These are phyloP conservation scores for Arctia plantaginis DNA, from an alignment of 2,888 invertebrate species.

Conservation along the genomic window DNA sequence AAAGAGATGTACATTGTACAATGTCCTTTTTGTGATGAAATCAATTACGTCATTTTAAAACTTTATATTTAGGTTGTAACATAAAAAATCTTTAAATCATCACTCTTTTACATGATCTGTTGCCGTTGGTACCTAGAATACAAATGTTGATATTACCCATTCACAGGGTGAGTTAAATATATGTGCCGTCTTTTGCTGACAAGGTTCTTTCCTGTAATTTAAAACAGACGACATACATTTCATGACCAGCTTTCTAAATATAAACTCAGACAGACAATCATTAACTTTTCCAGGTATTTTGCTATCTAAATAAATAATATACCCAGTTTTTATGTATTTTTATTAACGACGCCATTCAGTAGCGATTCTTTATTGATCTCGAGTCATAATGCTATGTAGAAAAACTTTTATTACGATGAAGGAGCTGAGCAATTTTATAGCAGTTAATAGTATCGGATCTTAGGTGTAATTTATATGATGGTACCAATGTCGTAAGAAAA, in stretches of 20 bases:
- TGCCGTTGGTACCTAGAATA: slow-evolving; percentile 10
- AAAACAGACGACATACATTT: neutral
- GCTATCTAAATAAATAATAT: neutral
- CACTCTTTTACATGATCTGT: neutral
- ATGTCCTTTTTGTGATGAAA: neutral
- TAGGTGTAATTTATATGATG: neutral
- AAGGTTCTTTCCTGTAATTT: neutral
- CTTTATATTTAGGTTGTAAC: neutral
- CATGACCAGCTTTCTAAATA: neutral
- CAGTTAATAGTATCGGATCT: neutral
- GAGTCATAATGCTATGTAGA: neutral
- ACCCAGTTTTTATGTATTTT: neutral
- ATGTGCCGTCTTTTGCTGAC: neutral
- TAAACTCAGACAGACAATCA: neutral
- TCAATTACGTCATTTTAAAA: neutral
- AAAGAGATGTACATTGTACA: neutral
- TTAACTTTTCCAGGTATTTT: neutral
- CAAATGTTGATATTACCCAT: slow-evolving; percentile 9
- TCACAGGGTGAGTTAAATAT: slow-evolving; percentile 8
- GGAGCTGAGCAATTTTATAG: neutral
- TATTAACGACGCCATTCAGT: slow-evolving; percentile 1
- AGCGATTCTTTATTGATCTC: neutral
- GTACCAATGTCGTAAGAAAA: neutral
- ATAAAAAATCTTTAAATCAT: slow-evolving; percentile 1
- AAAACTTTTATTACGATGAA: slow-evolving; percentile 1